Evolutionary conservation across 2,888 invertebrate species (phyloP).

Genomic region (Halocaridina rubra): DNA sequence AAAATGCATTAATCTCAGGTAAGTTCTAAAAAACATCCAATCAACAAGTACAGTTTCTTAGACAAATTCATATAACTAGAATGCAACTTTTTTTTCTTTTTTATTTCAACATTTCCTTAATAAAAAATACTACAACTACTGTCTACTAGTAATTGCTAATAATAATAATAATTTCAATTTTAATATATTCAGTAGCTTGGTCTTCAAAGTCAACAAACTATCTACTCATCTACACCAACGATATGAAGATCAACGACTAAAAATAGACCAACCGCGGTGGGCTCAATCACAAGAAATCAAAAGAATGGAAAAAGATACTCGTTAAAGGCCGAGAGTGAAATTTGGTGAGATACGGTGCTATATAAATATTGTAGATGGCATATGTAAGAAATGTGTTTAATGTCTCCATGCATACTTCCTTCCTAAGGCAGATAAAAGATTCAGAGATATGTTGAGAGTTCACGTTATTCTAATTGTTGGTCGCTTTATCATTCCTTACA

Average conservation of each 20-base stretch:
- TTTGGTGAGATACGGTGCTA: constrained; percentile 11
- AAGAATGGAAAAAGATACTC: constrained; percentile 1
- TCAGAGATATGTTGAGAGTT: not conserved
- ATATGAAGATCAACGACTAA: constrained; percentile 57
- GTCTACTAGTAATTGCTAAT: constrained; percentile 33
- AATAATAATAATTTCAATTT: constrained; percentile 11
- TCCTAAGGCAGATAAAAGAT: not conserved
- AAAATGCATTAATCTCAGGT: not conserved
- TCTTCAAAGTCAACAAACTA: constrained; percentile 57
- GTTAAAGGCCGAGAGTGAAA: constrained; percentile 5
- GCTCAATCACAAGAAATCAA: constrained; percentile 36
- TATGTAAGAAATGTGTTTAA: not conserved
- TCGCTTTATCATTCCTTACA: not conserved
- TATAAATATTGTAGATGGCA: not conserved
- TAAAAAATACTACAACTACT: constrained; percentile 39
- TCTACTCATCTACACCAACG: constrained; percentile 55
- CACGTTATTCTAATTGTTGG: not conserved
- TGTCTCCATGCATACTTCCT: no score
- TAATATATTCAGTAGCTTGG: constrained; percentile 47
- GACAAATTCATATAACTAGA: constrained; percentile 17
- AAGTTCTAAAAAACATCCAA: not conserved
- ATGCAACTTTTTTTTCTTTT: constrained; percentile 21
- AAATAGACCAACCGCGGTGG: constrained; percentile 53
- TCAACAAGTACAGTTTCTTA: not conserved
- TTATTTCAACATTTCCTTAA: constrained; percentile 37